phyloP scores from a whole-genome alignment of 2,888 invertebrate genomes.

The Tanypteryx hageni region DNA sequence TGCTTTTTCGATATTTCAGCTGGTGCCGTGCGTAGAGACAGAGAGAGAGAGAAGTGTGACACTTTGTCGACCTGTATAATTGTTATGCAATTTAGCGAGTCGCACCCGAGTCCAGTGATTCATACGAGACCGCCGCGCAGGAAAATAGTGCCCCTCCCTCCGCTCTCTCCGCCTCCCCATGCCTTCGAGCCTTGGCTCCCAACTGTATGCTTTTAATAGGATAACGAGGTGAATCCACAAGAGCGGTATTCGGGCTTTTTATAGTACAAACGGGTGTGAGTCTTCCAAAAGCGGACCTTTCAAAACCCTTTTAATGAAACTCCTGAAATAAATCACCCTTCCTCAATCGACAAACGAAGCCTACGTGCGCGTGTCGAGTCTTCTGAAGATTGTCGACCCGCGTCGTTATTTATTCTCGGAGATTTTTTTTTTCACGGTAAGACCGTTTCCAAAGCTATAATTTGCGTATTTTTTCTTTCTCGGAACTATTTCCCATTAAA shows the following conservation, averaged over 20 bases:
- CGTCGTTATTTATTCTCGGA: no score
- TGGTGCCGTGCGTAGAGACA: no score
- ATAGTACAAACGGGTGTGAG: not conserved
- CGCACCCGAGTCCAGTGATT: constrained; percentile 9
- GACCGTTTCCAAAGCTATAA: no score
- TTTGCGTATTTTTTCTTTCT: no score
- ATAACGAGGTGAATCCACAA: constrained; percentile 32
- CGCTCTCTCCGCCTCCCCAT: not conserved
- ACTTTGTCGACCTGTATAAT: not conserved
- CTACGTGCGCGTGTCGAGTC: not conserved
- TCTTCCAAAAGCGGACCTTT: not conserved
- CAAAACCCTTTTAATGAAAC: not conserved
- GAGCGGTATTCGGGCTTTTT: not conserved
- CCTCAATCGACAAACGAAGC: not conserved
- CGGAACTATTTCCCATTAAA: not conserved
- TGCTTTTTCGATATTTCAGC: no score
- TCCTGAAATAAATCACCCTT: not conserved
- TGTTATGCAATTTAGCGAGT: constrained; percentile 45
- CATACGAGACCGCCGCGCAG: not conserved
- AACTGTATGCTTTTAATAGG: constrained; percentile 46
- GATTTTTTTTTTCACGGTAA: no score
- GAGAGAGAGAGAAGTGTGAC: no score
- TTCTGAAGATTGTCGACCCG: no score
- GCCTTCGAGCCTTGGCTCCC: not conserved
- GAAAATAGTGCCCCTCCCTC: not conserved